Evolutionary conservation across 2,113 vertebrate species (phyloP).

Genomic region (Hippopotamus amphibius): DNA sequence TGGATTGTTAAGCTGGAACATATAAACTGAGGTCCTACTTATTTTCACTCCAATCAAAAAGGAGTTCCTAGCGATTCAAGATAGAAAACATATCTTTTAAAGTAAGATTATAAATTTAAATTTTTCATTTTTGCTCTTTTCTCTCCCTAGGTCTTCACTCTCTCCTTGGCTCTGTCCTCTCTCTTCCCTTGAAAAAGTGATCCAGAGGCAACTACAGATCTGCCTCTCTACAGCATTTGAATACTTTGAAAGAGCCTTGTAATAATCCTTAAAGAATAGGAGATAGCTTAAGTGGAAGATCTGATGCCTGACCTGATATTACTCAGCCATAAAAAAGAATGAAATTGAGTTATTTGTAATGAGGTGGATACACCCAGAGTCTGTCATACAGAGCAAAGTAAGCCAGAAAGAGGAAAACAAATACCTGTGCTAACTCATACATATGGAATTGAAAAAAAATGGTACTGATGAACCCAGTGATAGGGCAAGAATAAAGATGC

Average conservation of each 20-base stretch:
- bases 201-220: conserved; percentile 38
- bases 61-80: not conserved
- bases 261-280: conserved; percentile 5
- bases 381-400: no score
- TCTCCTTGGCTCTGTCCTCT: not conserved
- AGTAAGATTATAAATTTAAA: not conserved
- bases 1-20: not conserved
- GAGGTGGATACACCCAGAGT: no score
- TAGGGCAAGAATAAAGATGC: no score
- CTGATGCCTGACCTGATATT: not conserved
- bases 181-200: conserved; percentile 1
- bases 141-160: conserved; percentile 13
- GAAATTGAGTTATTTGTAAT: no score
- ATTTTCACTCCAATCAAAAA: conserved; percentile 36
- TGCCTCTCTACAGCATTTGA: not conserved
- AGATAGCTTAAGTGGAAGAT: not conserved
- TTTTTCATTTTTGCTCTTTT: conserved; percentile 44
- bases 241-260: not conserved
- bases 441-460: no score
- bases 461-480: no score
- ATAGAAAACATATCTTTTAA: not conserved
- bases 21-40: not conserved
- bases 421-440: no score
- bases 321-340: no score
- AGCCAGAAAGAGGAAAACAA: no score